A percentile compares a stretch with the other conserved stretches of the same genome.
Conservation (phyloP, 2,113 vertebrate genomes). For the Oreochromis aureus region DNA sequence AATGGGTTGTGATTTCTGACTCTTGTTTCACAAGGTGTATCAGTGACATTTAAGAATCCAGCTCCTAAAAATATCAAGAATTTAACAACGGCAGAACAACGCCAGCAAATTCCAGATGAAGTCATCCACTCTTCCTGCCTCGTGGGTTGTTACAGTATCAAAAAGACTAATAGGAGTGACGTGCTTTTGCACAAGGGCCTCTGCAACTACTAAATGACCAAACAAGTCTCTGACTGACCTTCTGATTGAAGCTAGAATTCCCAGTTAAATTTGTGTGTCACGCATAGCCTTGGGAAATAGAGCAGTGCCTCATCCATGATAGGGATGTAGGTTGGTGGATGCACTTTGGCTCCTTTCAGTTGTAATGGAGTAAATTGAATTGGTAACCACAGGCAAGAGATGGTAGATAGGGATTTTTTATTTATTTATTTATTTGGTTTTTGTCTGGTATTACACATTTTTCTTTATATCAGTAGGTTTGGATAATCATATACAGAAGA, state of each 20-base stretch:
- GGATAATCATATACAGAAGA: background rate
- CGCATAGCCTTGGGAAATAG: slow-evolving; percentile 54
- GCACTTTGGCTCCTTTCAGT: slow-evolving; percentile 28
- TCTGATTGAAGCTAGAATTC: slow-evolving; percentile 37
- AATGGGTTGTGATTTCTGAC: background rate
- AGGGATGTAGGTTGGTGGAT: slow-evolving; percentile 17
- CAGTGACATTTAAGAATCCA: background rate
- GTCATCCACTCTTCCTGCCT: background rate
- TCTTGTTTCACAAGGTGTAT: background rate
- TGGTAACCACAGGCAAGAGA: background rate
- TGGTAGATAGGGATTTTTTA: background rate
- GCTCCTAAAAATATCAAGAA: background rate
- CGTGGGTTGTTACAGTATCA: background rate
- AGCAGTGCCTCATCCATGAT: slow-evolving; percentile 44
- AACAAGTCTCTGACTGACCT: slow-evolving; percentile 20
- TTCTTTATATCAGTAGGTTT: background rate
- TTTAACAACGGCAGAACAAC: background rate
- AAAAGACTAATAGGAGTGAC: background rate
- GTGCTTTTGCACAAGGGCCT: background rate
- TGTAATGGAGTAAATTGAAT: slow-evolving; percentile 25
- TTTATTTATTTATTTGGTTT: background rate
- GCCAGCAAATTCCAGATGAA: background rate
- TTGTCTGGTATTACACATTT: background rate
- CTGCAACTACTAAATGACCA: slow-evolving; percentile 14
- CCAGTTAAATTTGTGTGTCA: slow-evolving; percentile 54